Evolutionary conservation across 92 coral and sea anemone genomes (phyloP).

Genomic region (Umimayanthus kanabou): DNA sequence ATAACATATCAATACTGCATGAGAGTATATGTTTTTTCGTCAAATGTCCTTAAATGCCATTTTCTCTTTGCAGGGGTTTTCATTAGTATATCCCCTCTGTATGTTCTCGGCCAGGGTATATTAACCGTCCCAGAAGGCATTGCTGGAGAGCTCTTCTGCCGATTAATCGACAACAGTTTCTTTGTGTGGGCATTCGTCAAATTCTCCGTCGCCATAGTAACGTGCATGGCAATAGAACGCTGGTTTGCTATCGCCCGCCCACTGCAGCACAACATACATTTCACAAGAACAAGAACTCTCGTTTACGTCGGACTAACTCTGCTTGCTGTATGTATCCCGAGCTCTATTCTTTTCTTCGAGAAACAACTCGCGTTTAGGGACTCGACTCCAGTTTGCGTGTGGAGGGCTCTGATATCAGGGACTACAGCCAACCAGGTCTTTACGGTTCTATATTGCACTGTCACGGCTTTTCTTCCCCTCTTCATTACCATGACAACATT

Average conservation of each 20-base stretch:
- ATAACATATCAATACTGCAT: background rate
- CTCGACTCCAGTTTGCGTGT: background rate
- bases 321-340: constrained; percentile 7
- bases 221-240: constrained; percentile 40
- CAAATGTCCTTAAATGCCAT: too few species aligned
- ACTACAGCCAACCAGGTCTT: constrained; percentile 15
- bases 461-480: constrained; percentile 23
- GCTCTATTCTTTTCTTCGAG: constrained; percentile 33
- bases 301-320: background rate
- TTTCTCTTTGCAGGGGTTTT: constrained; percentile 25
- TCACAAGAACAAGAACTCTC: constrained; percentile 21
- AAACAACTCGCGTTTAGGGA: constrained; percentile 13
- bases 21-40: background rate
- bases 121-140: constrained; percentile 33
- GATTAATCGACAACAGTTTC: constrained; percentile 43
- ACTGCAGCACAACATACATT: constrained; percentile 10
- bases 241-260: constrained; percentile 42
- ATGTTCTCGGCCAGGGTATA: constrained; percentile 28
- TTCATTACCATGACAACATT: constrained; percentile 24
- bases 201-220: constrained; percentile 38
- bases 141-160: constrained; percentile 39
- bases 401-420: constrained; percentile 18
- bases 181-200: constrained; percentile 42
- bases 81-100: constrained; percentile 25
- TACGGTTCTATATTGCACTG: constrained; percentile 30